Conservation (phyloP, 1,140 invertebrate genomes). For the Heliconius hermathena region DNA sequence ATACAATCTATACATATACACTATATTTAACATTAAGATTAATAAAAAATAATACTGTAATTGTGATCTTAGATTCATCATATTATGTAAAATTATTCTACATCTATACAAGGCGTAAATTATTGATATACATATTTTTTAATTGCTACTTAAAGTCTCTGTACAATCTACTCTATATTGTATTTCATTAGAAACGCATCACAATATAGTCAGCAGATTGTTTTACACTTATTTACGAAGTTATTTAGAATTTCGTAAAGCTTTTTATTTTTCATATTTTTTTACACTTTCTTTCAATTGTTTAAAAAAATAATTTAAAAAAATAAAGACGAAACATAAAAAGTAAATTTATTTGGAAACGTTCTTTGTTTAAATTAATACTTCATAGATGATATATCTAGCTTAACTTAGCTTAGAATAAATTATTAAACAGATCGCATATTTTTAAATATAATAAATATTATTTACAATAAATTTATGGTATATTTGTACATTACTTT, state of each 20-base stretch:
- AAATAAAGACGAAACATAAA: too few species aligned
- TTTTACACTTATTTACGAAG: background rate
- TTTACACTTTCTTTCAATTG: too few species aligned
- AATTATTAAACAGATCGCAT: background rate
- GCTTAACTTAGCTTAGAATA: slow-evolving; percentile 20
- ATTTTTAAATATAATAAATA: background rate
- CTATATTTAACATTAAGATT: background rate
- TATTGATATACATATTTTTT: background rate
- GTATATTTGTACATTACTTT: slow-evolving; percentile 17
- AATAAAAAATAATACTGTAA: background rate
- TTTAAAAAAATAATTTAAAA: too few species aligned
- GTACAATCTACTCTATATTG: background rate
- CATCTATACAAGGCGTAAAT: background rate
- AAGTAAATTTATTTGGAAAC: slow-evolving; percentile 20
- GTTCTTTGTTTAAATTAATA: slow-evolving; percentile 28
- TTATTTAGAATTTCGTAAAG: background rate
- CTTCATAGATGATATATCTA: slow-evolving; percentile 12
- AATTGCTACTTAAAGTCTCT: background rate
- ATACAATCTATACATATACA: background rate
- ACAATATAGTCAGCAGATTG: background rate
- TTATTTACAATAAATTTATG: background rate
- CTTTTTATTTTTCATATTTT: too few species aligned
- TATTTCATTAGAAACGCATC: background rate
- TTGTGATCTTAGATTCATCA: background rate
- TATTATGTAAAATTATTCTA: background rate